Conservation (phyloP, 2,888 invertebrate species). For the Drosophila falleni region DNA sequence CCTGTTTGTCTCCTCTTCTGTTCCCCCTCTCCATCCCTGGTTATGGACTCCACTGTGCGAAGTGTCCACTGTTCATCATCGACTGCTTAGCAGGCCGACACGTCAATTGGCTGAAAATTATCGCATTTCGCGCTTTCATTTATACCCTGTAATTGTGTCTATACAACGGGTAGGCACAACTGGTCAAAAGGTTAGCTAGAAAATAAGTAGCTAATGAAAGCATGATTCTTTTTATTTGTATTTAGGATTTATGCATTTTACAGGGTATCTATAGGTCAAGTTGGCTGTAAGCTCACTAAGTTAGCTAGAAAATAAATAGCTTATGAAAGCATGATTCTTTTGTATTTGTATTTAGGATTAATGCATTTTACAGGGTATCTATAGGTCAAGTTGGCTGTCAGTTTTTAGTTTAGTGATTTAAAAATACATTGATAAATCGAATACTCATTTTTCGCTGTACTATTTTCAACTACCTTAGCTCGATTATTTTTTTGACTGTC, state of each 20-base stretch:
- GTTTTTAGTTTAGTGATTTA: not conserved
- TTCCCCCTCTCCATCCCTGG: not conserved
- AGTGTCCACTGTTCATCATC: conserved; percentile 24
- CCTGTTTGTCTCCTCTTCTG: not conserved
- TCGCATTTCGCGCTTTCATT: conserved; percentile 78
- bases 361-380: not conserved
- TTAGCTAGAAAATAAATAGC: not conserved
- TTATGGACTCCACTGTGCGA: not conserved
- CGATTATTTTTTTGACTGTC: too few species aligned
- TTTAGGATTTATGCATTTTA: not conserved
- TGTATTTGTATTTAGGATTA: not conserved
- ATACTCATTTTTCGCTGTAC: too few species aligned
- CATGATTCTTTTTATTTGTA: not conserved
- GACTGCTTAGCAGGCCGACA: conserved; percentile 43
- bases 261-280: not conserved
- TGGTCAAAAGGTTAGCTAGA: not conserved
- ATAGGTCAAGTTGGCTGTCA: not conserved
- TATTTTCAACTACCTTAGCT: too few species aligned
- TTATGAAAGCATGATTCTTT: rapidly evolving
- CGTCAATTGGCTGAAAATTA: conserved; percentile 77
- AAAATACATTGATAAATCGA: too few species aligned
- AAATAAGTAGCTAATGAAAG: not conserved
- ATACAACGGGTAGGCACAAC: not conserved
- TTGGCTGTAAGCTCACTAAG: too few species aligned
- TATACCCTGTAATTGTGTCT: conserved; percentile 25